A percentile compares a stretch with the other conserved stretches of the same genome.
Evolutionary conservation across 2,888 invertebrate genomes (phyloP).

Genomic region (Ormyrus rosae): DNA sequence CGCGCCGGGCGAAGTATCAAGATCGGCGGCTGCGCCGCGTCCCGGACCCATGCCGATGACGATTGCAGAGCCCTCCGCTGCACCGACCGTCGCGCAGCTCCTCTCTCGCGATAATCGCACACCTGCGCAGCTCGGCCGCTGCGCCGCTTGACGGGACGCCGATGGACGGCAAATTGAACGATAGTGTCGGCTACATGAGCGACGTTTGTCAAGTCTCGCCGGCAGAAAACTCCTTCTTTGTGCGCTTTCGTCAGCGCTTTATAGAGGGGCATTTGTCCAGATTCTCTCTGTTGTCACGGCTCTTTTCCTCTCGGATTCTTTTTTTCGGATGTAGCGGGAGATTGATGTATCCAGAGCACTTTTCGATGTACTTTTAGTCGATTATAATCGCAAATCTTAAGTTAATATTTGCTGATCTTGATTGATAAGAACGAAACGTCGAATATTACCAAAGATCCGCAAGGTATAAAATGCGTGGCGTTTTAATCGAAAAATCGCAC

Average conservation of each 20-base stretch:
- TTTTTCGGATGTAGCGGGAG: too few species aligned
- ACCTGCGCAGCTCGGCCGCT: constrained; percentile 13
- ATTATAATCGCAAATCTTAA: too few species aligned
- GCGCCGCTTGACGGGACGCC: constrained; percentile 11
- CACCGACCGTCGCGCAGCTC: neutral
- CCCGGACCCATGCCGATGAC: constrained; percentile 16
- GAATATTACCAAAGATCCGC: too few species aligned
- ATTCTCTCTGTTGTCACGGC: neutral
- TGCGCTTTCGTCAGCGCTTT: constrained; percentile 24
- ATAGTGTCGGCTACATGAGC: constrained; percentile 52
- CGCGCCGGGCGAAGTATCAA: constrained; percentile 15
- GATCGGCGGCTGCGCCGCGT: constrained; percentile 1
- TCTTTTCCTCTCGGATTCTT: too few species aligned
- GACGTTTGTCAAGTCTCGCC: constrained; percentile 40
- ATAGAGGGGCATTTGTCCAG: constrained; percentile 47
- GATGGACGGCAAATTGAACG: constrained; percentile 53
- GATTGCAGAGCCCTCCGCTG: constrained; percentile 4
- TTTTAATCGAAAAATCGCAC: constrained; percentile 33
- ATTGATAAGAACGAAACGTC: too few species aligned
- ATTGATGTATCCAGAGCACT: too few species aligned
- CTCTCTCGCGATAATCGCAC: constrained; percentile 33
- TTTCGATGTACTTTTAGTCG: too few species aligned
- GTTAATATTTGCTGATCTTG: too few species aligned
- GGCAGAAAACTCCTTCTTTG: constrained; percentile 15
- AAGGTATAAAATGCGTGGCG: neutral